Conservation (phyloP, 2,113 vertebrate genomes). For the Barnardius zonarius region DNA sequence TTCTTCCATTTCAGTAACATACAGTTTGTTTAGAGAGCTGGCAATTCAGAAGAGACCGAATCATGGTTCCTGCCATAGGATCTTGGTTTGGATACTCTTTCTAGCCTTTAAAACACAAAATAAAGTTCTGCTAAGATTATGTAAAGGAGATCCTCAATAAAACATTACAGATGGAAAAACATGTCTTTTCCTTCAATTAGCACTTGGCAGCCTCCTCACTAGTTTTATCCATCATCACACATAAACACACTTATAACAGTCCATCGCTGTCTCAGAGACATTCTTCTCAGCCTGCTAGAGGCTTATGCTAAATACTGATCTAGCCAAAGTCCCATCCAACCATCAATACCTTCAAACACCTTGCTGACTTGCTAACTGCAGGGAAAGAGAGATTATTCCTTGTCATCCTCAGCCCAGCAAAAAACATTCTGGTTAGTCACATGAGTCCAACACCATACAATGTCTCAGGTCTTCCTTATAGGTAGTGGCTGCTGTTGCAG, state of each 20-base stretch:
- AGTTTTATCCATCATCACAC: not conserved
- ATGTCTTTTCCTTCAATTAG: not conserved
- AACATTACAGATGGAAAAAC: not conserved
- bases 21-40: conserved; percentile 26
- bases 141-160: not conserved
- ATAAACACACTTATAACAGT: not conserved
- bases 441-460: not conserved
- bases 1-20: not conserved
- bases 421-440: not conserved
- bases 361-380: not conserved
- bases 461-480: not conserved
- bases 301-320: not conserved
- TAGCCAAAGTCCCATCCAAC: not conserved
- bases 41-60: conserved; percentile 20
- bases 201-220: not conserved
- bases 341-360: not conserved
- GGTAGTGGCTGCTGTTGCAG: not conserved
- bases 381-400: not conserved
- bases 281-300: not conserved
- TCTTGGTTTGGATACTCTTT: not conserved
- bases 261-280: not conserved
- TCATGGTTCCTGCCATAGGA: not conserved
- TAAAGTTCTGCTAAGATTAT: not conserved
- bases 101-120: not conserved
- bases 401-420: not conserved